phyloP scores from a whole-genome alignment of 2,113 vertebrate species.

The Hemiprocne comata region DNA sequence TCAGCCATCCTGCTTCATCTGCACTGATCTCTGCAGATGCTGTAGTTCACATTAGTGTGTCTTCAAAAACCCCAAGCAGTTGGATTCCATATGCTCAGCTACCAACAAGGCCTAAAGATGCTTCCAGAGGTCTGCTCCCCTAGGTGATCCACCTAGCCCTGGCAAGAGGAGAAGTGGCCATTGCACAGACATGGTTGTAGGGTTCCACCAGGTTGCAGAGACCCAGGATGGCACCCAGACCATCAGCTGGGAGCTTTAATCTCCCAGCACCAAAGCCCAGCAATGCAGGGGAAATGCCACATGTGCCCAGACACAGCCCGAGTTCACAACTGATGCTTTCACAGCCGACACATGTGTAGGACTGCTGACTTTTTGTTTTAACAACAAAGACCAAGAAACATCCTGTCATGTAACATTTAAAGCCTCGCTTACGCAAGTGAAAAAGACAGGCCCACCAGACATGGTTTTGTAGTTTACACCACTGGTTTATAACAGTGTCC shows the following conservation, averaged over 20 bases:
- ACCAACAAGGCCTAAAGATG: not conserved
- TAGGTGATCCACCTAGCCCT: not conserved
- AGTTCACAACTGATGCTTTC: not conserved
- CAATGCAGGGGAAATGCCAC: not conserved
- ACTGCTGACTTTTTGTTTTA: not conserved
- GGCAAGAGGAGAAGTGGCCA: not conserved
- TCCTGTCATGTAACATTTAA: not conserved
- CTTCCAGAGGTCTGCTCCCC: not conserved
- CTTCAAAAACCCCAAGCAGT: not conserved
- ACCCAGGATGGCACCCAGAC: not conserved
- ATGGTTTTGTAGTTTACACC: not conserved
- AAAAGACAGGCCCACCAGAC: not conserved
- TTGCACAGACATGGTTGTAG: rapidly evolving
- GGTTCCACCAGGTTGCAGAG: not conserved
- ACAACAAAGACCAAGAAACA: conserved; percentile 1
- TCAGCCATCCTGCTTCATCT: rapidly evolving
- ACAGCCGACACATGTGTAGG: not conserved
- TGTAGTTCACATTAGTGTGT: not conserved
- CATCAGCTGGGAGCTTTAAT: not conserved
- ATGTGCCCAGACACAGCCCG: not conserved
- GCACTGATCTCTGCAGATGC: rapidly evolving
- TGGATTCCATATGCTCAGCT: not conserved
- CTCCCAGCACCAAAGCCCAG: not conserved
- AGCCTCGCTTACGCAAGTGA: rapidly evolving
- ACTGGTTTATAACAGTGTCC: not conserved